These are phyloP conservation scores for Ametastegia equiseti DNA, from an alignment of 2,888 invertebrate species.

Conservation along the genomic window DNA sequence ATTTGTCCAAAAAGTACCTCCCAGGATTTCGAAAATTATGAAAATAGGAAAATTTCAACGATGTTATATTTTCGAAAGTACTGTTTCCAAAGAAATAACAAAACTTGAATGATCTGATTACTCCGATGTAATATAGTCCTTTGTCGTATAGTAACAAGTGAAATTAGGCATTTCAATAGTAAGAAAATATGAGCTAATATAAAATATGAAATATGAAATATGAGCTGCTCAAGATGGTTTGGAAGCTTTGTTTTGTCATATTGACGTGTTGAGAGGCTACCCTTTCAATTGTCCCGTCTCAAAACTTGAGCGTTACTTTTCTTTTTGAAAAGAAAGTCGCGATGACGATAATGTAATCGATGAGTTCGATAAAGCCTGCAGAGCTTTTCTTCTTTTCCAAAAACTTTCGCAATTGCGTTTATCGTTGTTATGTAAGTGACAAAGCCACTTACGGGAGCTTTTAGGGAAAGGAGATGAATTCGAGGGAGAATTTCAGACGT, in stretches of 20 bases:
- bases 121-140: too few relatives aligned
- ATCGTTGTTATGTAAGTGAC: not conserved
- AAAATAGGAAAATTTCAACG: too few relatives aligned
- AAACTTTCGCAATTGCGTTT: not conserved
- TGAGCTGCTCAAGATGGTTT: not conserved
- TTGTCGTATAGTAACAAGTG: too few relatives aligned
- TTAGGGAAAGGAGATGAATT: not conserved
- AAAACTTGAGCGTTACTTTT: not conserved
- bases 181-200: too few relatives aligned
- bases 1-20: too few relatives aligned
- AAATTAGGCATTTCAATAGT: too few relatives aligned
- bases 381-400: constrained; percentile 10
- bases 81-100: too few relatives aligned
- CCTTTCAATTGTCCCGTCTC: not conserved
- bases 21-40: too few relatives aligned
- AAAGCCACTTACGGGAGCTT: not conserved
- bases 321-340: not conserved
- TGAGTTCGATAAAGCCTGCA: constrained; percentile 11
- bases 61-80: too few relatives aligned
- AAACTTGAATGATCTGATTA: too few relatives aligned
- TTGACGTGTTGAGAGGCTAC: not conserved
- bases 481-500: not conserved
- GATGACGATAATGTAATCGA: constrained; percentile 12
- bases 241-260: not conserved
- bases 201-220: not conserved